Conservation (phyloP, 2,113 vertebrate species). For the Trichomycterus rosablanca region DNA sequence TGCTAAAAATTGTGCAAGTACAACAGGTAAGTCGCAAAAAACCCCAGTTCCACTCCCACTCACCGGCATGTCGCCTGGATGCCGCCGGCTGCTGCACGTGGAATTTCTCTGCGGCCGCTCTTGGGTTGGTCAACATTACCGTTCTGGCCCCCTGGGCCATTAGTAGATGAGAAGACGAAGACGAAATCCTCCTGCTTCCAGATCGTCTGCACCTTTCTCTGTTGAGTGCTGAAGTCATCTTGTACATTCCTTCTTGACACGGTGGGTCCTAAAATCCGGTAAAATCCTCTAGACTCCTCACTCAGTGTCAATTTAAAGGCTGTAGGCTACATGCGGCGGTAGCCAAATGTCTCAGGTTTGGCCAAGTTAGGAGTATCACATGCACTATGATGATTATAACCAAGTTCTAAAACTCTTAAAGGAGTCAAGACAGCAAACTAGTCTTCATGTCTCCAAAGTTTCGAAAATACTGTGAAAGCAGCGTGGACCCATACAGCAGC, state of each 20-base stretch:
- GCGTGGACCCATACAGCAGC: constrained; percentile 20
- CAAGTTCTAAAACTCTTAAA: no score
- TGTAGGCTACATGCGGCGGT: no score
- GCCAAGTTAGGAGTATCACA: no score
- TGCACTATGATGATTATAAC: no score
- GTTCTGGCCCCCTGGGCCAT: constrained; percentile 55
- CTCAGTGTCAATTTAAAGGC: no score
- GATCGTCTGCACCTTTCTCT: constrained; percentile 49
- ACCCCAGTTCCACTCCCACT: constrained; percentile 6
- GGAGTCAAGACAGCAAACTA: no score
- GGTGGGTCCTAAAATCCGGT: no score
- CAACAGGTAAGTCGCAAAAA: no score
- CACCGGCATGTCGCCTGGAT: constrained; percentile 39
- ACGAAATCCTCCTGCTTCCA: constrained; percentile 31
- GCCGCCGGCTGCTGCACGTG: constrained; percentile 29
- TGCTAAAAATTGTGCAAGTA: background rate
- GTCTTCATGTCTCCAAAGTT: constrained; percentile 16
- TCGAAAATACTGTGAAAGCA: constrained; percentile 7
- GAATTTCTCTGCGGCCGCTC: constrained; percentile 45
- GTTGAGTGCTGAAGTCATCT: constrained; percentile 58
- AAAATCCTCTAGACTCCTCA: no score
- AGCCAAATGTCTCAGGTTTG: no score
- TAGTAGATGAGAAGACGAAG: constrained; percentile 27
- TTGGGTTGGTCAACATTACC: constrained; percentile 63
- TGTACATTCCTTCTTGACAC: constrained; percentile 13